Conservation (phyloP, 2,888 invertebrate species). For the Amiota minor region DNA sequence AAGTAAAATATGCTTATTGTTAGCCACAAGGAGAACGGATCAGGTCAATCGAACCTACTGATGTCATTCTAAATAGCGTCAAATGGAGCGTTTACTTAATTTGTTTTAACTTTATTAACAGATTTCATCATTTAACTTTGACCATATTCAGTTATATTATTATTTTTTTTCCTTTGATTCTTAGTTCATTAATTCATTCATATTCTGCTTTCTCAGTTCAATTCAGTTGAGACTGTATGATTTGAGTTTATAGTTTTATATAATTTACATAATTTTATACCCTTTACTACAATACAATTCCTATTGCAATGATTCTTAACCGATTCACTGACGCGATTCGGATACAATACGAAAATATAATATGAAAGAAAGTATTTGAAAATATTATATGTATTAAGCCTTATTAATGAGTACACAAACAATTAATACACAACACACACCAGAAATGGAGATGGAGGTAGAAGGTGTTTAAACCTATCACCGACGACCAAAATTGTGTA, state of each 20-base stretch:
- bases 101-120: slow-evolving; percentile 36
- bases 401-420: background rate
- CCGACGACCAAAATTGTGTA: slow-evolving; percentile 11
- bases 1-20: slow-evolving; percentile 48
- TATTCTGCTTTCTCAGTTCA: background rate
- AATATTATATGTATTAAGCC: slow-evolving; percentile 12
- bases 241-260: slow-evolving; percentile 4
- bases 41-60: slow-evolving; percentile 49
- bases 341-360: background rate
- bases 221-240: background rate
- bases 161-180: background rate
- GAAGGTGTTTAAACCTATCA: background rate
- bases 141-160: background rate
- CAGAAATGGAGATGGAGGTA: background rate
- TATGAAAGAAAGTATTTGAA: slow-evolving; percentile 14
- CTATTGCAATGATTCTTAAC: too few species aligned
- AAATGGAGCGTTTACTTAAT: slow-evolving; percentile 69
- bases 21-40: slow-evolving; percentile 39
- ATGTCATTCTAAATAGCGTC: slow-evolving; percentile 52
- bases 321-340: background rate
- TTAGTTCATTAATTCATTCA: background rate
- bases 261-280: background rate
- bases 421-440: background rate
- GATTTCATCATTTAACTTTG: slow-evolving; percentile 8
- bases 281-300: background rate